phyloP scores from a whole-genome alignment of 2,113 vertebrate genomes.

The Myrmecophaga tridactyla region DNA sequence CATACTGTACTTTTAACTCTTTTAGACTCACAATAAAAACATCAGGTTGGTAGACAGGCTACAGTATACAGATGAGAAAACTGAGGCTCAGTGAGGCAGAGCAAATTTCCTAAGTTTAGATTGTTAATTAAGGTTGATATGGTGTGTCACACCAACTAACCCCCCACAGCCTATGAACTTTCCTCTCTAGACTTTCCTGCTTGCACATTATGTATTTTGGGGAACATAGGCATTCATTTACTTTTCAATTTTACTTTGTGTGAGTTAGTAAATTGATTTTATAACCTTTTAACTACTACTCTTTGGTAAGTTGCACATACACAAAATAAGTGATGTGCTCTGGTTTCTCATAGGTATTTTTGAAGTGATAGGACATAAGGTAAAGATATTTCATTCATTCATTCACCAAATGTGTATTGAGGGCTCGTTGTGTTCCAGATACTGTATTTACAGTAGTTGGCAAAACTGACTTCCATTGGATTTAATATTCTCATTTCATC shows the following conservation, averaged over 20 bases:
- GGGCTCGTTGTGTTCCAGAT: background rate
- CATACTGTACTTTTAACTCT: background rate
- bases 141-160: background rate
- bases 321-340: background rate
- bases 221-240: background rate
- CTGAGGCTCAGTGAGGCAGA: too few species aligned
- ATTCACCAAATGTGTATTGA: background rate
- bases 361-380: background rate
- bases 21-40: background rate
- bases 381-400: too few species aligned
- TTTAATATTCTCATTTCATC: constrained; percentile 5
- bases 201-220: background rate
- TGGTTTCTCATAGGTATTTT: background rate
- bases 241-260: constrained; percentile 26
- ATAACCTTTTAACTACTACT: background rate
- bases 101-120: background rate
- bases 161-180: background rate
- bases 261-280: background rate
- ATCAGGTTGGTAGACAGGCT: background rate
- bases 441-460: background rate
- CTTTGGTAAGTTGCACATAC: background rate
- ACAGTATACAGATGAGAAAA: too few species aligned
- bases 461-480: background rate
- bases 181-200: background rate
- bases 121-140: background rate